Base-by-base conservation (phyloP, 30 jellyfish, hydroid and myxozoan species). In the Chironex yamaguchii region DNA sequence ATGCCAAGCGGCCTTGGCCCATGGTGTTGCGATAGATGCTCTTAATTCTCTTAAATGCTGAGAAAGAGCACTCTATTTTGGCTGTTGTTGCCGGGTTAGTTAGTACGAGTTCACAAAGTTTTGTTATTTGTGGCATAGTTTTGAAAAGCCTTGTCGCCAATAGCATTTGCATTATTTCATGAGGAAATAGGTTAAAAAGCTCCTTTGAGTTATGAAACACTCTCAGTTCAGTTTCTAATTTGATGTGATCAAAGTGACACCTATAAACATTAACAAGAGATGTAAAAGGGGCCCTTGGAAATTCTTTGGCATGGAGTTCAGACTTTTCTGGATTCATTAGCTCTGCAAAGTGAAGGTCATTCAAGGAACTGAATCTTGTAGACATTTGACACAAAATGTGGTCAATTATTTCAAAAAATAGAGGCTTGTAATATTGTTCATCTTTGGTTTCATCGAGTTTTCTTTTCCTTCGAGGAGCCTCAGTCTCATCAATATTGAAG, bases 71-170 rank as follows among this genome's bases (percentile, higher is more conserved):
- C 33, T 51, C 79, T 3, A 53, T 77, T 21, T 62, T 28, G n/a
- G n/a, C n/a, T 13, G 64, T 4, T 14, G 79, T 52, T 0, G 88
- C 77, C 36, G 77, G 79, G 58, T 52, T 67, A 1, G 88, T 76
- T 2, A 76, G 64, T 27, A 76, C 26, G 2, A 76, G 65, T 52
- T 76, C 34, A 29, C 78, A 76, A 30, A 76, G 88, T 42, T 52
- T 76, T 1, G 9, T 24, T 2, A 76, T 42, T 21, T 76, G 77
- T n/a, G 88, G 88, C 79, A 76, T 49, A 13, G 88, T 49, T 76
- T 28, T 26, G 26, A 28, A 50, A 23, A 76, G 6, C 34, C 64
- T 49, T 3, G 73, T 50, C 3, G 87, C 11, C 2, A 36, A 22
- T 4, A 74, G 4, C 78, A 48, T 74, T n/a, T n/a, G n/a, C n/a